phyloP scores from a whole-genome alignment of 2,888 invertebrate species.

The Bimastos eiseni region DNA sequence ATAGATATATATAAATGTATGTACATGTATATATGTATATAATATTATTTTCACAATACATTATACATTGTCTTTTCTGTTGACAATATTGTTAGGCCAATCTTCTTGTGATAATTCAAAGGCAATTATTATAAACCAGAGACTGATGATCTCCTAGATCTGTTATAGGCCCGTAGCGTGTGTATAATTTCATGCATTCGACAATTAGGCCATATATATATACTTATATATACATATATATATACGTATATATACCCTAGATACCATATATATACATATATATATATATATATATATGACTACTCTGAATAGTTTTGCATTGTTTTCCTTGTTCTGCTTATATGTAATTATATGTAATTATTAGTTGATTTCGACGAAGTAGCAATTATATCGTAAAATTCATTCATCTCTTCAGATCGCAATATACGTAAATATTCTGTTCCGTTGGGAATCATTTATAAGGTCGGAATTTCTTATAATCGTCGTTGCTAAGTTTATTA shows the following conservation, averaged over 20 bases:
- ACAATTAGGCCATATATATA: neutral
- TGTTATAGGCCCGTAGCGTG: too few relatives aligned
- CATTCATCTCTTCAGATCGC: neutral
- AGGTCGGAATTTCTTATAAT: neutral
- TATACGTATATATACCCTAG: neutral
- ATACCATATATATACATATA: too few relatives aligned
- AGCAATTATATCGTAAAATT: neutral
- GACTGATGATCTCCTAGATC: too few relatives aligned
- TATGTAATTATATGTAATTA: neutral
- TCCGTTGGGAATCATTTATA: neutral
- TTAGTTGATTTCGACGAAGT: neutral
- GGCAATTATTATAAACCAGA: too few relatives aligned
- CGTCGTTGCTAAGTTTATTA: neutral
- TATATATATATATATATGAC: too few relatives aligned
- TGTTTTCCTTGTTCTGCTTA: too few relatives aligned
- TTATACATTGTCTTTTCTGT: too few relatives aligned
- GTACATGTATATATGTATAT: neutral
- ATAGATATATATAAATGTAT: neutral
- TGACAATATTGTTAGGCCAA: too few relatives aligned
- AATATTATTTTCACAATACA: neutral
- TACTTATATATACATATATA: neutral
- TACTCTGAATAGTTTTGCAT: neutral
- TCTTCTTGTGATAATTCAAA: too few relatives aligned
- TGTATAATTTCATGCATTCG: too few relatives aligned
- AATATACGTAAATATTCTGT: neutral